Evolutionary conservation across 2,797 vertebrate species (phyloP).

Genomic region (Acestrorhynchus altus): DNA sequence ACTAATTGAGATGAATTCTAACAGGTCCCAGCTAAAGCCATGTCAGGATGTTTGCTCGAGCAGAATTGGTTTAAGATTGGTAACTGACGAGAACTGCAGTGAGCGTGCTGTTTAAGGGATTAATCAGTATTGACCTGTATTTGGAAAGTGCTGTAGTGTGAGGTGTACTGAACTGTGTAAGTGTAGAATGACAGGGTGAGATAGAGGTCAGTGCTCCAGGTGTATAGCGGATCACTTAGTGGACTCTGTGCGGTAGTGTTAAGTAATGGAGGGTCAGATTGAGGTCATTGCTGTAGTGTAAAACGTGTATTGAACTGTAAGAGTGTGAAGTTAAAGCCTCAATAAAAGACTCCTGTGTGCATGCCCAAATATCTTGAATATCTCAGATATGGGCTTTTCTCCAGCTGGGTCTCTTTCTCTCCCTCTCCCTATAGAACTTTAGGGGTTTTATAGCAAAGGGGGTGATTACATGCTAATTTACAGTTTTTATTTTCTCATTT

Average conservation of each 20-base stretch:
- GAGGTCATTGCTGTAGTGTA: not conserved
- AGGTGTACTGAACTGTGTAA: not conserved
- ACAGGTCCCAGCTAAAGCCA: no score
- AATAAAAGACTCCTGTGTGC: not conserved
- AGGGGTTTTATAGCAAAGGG: no score
- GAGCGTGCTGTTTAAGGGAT: no score
- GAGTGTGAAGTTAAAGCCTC: constrained; percentile 1
- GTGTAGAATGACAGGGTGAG: not conserved
- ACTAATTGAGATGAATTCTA: no score
- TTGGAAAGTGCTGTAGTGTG: not conserved
- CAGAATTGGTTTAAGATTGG: no score
- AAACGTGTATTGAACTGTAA: not conserved
- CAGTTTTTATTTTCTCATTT: no score
- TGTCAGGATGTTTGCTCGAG: no score
- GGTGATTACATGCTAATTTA: no score
- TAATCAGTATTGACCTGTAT: no score
- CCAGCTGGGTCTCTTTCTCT: not conserved
- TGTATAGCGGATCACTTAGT: not conserved
- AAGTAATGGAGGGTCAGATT: not conserved
- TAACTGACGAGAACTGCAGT: no score
- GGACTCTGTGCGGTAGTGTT: not conserved
- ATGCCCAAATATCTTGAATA: constrained; percentile 2
- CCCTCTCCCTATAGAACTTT: no score
- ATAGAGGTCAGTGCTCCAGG: not conserved
- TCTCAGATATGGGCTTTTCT: constrained; percentile 3